A percentile compares a stretch with the other conserved stretches of the same genome.
Conservation (phyloP, 2,797 vertebrate genomes). For the Moxostoma hubbsi region DNA sequence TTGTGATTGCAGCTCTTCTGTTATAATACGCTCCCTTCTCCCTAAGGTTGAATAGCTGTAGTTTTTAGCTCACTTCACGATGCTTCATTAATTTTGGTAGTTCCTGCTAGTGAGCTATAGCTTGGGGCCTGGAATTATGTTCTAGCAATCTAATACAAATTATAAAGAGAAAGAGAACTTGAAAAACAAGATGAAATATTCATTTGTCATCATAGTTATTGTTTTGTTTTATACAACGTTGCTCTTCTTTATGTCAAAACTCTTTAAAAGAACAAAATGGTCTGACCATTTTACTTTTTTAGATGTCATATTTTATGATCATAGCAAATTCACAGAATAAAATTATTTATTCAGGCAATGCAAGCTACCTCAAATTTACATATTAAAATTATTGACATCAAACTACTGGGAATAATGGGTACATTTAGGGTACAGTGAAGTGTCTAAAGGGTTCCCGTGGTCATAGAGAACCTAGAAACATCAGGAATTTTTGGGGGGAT, state of each 20-base stretch:
- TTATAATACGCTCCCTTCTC: not conserved
- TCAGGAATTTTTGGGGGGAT: too few species aligned
- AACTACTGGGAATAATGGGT: not conserved
- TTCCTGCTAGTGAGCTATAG: constrained; percentile 72
- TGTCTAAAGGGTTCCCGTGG: too few species aligned
- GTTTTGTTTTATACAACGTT: not conserved
- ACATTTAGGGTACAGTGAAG: not conserved
- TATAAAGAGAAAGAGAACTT: constrained; percentile 46
- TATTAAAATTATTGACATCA: not conserved
- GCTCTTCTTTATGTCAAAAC: not conserved
- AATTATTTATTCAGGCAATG: too few species aligned
- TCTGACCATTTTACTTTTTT: too few species aligned
- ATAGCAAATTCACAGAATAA: too few species aligned
- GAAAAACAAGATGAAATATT: not conserved
- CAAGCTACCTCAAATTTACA: not conserved
- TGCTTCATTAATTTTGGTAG: constrained; percentile 76
- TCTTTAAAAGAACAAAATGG: not conserved
- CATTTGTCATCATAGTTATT: not conserved
- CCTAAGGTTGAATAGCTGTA: constrained; percentile 52
- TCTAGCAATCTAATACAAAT: constrained; percentile 67
- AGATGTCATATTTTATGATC: too few species aligned
- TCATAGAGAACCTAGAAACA: too few species aligned
- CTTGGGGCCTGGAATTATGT: constrained; percentile 72
- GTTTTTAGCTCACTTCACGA: constrained; percentile 70
- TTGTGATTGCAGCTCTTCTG: constrained; percentile 57